A percentile compares a stretch with the other conserved stretches of the same genome.
These are phyloP conservation scores for Aeoliscus strigatus DNA, from an alignment of 2,797 vertebrate species.

Conservation along the genomic window DNA sequence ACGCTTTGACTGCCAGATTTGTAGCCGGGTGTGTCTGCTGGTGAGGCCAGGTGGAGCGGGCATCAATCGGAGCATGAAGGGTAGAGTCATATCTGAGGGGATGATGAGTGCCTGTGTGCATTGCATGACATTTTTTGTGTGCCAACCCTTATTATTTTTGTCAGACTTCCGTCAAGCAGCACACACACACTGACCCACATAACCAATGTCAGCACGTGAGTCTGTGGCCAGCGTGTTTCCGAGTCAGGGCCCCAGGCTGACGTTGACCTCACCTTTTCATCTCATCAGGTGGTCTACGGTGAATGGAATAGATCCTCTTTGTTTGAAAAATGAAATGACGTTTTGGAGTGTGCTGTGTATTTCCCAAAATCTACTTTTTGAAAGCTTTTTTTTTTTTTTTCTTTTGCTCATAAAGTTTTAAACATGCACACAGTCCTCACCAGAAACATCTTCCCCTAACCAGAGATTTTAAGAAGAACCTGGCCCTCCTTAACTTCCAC, in stretches of 20 bases:
- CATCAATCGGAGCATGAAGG: slow-evolving; percentile 65
- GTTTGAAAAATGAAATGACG: too few relatives aligned
- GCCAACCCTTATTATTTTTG: slow-evolving; percentile 11
- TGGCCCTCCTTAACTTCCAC: background rate
- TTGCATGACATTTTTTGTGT: slow-evolving; percentile 2
- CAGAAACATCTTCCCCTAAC: slow-evolving; percentile 10
- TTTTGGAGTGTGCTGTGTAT: too few relatives aligned
- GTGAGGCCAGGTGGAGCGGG: slow-evolving; percentile 52
- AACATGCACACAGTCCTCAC: background rate
- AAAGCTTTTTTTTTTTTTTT: too few relatives aligned
- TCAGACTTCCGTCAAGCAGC: slow-evolving; percentile 18
- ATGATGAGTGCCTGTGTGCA: slow-evolving; percentile 15
- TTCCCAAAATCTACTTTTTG: too few relatives aligned
- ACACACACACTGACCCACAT: slow-evolving; percentile 53
- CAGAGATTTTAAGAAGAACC: slow-evolving; percentile 9
- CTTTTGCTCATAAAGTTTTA: too few relatives aligned
- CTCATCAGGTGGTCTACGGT: too few relatives aligned
- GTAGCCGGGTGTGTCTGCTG: slow-evolving; percentile 27
- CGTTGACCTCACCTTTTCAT: slow-evolving; percentile 23
- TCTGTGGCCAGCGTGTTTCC: slow-evolving; percentile 12
- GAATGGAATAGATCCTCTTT: too few relatives aligned
- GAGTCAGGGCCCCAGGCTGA: slow-evolving; percentile 8
- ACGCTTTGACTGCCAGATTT: slow-evolving; percentile 54
- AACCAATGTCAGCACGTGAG: slow-evolving; percentile 22
- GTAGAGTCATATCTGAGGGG: slow-evolving; percentile 44